Percentiles rank a stretch among this genome's conserved stretches.
phyloP scores from a whole-genome alignment of 1,140 invertebrate genomes.

The Drepana arcuata region DNA sequence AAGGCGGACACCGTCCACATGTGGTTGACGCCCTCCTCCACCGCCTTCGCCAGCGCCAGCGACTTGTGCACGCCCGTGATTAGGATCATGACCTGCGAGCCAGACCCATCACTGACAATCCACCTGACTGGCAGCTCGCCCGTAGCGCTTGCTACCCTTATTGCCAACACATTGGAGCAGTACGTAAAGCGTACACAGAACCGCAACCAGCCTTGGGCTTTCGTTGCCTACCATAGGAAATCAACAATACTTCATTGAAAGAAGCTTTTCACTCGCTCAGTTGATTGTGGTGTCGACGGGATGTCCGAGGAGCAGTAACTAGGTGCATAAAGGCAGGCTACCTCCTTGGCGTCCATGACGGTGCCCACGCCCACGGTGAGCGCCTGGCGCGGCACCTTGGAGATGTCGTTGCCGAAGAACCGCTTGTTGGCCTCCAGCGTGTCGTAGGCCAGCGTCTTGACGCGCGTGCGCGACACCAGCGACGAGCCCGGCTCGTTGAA shows the following conservation, averaged over 20 bases:
- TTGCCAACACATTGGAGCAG: background rate
- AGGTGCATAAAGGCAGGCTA: too few species aligned
- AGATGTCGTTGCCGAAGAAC: slow-evolving; percentile 96
- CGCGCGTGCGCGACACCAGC: slow-evolving; percentile 92
- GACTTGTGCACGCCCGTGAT: slow-evolving; percentile 98
- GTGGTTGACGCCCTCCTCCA: slow-evolving; percentile 98
- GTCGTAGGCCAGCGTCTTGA: slow-evolving; percentile 97
- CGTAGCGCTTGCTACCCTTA: too few species aligned
- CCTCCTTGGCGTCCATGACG: slow-evolving; percentile 98
- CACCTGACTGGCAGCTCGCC: too few species aligned
- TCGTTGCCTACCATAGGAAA: too few species aligned
- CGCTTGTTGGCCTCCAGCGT: slow-evolving; percentile 97
- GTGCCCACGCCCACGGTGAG: slow-evolving; percentile 98
- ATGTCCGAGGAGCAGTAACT: too few species aligned
- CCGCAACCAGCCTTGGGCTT: too few species aligned
- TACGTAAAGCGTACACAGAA: too few species aligned
- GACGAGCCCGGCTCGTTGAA: slow-evolving; percentile 99
- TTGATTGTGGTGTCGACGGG: too few species aligned
- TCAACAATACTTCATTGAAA: too few species aligned
- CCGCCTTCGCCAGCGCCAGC: slow-evolving; percentile 95
- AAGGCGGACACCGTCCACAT: slow-evolving; percentile 99
- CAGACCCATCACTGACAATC: background rate
- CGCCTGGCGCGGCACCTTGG: slow-evolving; percentile 92
- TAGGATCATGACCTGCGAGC: slow-evolving; percentile 92
- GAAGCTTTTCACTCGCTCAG: too few species aligned